Base-by-base conservation (phyloP, 2,797 vertebrate genomes). In the Acipenser ruthenus region DNA sequence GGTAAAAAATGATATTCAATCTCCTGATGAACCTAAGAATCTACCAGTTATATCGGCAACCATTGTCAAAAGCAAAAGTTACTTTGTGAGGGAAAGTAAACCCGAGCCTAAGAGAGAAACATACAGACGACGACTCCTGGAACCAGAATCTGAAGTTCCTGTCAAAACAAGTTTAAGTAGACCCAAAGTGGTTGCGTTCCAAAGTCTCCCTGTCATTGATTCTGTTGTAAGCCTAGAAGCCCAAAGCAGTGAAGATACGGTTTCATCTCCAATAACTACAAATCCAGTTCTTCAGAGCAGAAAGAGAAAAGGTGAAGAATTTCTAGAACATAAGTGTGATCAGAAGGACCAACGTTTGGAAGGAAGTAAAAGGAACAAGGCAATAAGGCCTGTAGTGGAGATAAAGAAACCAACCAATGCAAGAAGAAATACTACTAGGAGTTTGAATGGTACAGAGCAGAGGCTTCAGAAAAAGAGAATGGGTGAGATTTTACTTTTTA, bases 261-360 rank as follows among this genome's bases (percentile, higher is more conserved):
- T 18, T 11, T 47, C 10, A 64, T 67, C 60, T 1, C 49, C 7
- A 0, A 11, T 58, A 6, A 67, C 70, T 1, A 18, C 13, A 11
- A 7, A 11, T 13, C 55, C 10, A 58, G 10, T n/a, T 6, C 1
- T n/a, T 48, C 47, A 71, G n/a, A 74, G 65, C 70, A 88, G 84
- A 73, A 98, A 98, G 78, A 94, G 96, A 77, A 98, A 93, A 84
- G 94, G 90, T 47, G 88, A 89, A 6, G 85, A 84, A 15, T 77
- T 52, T 61, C 18, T 79, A 58, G 85, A 55, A 63, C 71, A 48
- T 0, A 70, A 63, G 23, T 12, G 1, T 0, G 74, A 70, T 65
- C 75, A 75, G 1, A 55, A 6, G 0, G 67, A 48, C 59, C 82
- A 37, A 64, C 8, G 49, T 0, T 55, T 75, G 55, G 56, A 13